Conservation (phyloP, 1,140 invertebrate genomes). For the Drosophila oshimai region DNA sequence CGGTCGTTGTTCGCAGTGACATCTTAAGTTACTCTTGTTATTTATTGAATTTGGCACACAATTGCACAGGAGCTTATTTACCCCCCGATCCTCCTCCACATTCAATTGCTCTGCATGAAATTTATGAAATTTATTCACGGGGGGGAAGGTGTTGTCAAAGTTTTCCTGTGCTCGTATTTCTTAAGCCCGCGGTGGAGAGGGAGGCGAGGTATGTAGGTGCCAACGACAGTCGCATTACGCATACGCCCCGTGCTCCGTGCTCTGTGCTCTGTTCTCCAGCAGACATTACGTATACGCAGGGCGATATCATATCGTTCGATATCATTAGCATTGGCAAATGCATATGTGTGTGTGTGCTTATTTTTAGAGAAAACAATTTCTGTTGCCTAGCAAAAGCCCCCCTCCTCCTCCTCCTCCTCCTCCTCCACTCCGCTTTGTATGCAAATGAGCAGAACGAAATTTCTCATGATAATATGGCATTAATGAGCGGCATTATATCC, state of each 20-base stretch:
- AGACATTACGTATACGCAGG: slow-evolving; percentile 26
- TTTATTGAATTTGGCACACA: slow-evolving; percentile 51
- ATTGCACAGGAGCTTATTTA: slow-evolving; percentile 31
- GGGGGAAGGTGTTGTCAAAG: slow-evolving; percentile 1
- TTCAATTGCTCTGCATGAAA: slow-evolving; percentile 32
- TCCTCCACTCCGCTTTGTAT: slow-evolving; percentile 19
- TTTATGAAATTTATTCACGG: slow-evolving; percentile 48
- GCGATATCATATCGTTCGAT: slow-evolving; percentile 17
- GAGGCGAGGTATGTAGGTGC: not conserved
- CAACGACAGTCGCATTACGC: slow-evolving; percentile 28
- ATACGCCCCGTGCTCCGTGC: slow-evolving; percentile 6
- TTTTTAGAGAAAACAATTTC: slow-evolving; percentile 35
- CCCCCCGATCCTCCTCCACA: not conserved
- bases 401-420: not conserved
- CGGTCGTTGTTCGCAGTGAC: not conserved
- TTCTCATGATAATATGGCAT: slow-evolving; percentile 44
- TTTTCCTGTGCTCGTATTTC: slow-evolving; percentile 17
- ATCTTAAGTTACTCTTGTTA: slow-evolving; percentile 6
- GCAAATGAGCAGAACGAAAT: slow-evolving; percentile 34
- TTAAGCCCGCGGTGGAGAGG: not conserved
- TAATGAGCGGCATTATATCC: slow-evolving; percentile 38
- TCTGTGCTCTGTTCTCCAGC: not conserved
- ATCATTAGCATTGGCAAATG: slow-evolving; percentile 28
- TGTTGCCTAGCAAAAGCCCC: slow-evolving; percentile 39
- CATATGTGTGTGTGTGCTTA: slow-evolving; percentile 15